A percentile compares a stretch with the other conserved stretches of the same genome.
Conservation (phyloP, 2,113 vertebrate genomes). For the Forbesichthys papilliferus region DNA sequence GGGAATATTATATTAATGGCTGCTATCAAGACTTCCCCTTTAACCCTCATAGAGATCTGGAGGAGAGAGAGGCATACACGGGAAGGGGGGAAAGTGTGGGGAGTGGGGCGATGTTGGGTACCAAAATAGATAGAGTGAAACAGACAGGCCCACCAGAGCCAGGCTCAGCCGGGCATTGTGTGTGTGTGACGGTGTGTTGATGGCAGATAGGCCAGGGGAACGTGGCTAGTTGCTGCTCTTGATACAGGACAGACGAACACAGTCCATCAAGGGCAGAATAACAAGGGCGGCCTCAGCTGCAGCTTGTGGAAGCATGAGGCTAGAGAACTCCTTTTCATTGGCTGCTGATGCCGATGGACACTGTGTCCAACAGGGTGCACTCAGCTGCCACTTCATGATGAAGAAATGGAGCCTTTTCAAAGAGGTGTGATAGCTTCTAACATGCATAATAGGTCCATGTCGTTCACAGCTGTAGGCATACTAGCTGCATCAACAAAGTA, state of each 20-base stretch:
- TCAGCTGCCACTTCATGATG: slow-evolving; percentile 32
- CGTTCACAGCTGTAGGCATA: too few relatives aligned
- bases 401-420: slow-evolving; percentile 16
- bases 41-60: too few relatives aligned
- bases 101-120: slow-evolving; percentile 18
- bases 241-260: slow-evolving; percentile 59
- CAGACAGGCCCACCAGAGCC: slow-evolving; percentile 59
- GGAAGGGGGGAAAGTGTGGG: slow-evolving; percentile 26
- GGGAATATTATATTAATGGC: not conserved
- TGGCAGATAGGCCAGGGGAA: slow-evolving; percentile 54
- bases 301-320: slow-evolving; percentile 47
- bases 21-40: slow-evolving; percentile 15
- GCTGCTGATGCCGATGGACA: slow-evolving; percentile 41
- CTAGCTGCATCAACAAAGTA: too few relatives aligned
- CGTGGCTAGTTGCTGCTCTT: slow-evolving; percentile 39
- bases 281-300: slow-evolving; percentile 56
- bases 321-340: slow-evolving; percentile 47
- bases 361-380: slow-evolving; percentile 31
- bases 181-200: slow-evolving; percentile 73
- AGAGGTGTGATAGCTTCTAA: too few relatives aligned
- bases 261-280: slow-evolving; percentile 63
- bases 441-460: too few relatives aligned
- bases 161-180: slow-evolving; percentile 68
- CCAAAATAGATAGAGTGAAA: slow-evolving; percentile 58
- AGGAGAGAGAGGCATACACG: not conserved